phyloP scores from a whole-genome alignment of 2,113 vertebrate species.

The Stercorarius parasiticus region DNA sequence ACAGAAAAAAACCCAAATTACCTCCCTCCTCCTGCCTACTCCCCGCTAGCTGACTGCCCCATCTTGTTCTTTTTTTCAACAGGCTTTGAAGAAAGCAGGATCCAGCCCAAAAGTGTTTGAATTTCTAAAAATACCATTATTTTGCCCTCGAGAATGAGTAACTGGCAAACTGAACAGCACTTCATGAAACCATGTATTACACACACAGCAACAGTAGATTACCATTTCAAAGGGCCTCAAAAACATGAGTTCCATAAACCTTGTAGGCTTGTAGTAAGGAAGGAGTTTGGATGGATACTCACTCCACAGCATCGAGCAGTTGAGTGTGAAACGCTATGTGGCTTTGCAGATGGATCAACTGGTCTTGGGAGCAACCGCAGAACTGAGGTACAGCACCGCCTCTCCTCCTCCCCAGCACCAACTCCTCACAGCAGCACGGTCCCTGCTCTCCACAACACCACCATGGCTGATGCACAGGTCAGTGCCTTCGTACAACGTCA shows the following conservation, averaged over 20 bases:
- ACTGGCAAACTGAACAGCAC: neutral
- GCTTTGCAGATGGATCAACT: neutral
- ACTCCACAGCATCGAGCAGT: neutral
- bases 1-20: neutral
- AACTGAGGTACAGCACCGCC: neutral
- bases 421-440: rapidly evolving
- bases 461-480: neutral
- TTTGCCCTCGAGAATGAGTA: neutral
- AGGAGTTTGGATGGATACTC: neutral
- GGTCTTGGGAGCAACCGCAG: neutral
- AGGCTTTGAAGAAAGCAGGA: neutral
- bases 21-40: neutral
- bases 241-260: neutral
- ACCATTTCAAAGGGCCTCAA: neutral
- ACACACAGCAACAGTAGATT: neutral
- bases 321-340: rapidly evolving
- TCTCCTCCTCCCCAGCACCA: neutral
- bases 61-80: neutral
- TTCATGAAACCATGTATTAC: neutral
- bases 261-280: neutral
- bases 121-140: neutral
- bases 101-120: neutral
- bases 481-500: neutral
- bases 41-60: neutral
- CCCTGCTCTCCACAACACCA: rapidly evolving